Evolutionary conservation across 2,888 invertebrate species (phyloP).

Genomic region (Polylopha cassiicola): DNA sequence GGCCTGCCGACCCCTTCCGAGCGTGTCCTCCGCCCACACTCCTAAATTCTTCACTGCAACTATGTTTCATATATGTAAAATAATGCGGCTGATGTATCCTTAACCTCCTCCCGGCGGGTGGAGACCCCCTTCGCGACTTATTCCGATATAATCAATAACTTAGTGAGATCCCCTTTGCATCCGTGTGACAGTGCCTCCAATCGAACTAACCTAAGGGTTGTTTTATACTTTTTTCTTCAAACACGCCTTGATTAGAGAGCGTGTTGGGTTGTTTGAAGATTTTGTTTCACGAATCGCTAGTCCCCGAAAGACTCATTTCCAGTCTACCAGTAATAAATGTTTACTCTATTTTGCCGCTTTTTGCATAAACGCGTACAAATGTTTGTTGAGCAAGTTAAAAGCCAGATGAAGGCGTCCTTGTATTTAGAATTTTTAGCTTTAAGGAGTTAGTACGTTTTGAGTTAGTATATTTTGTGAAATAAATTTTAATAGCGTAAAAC

Average conservation of each 20-base stretch:
- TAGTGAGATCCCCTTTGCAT: slow-evolving; percentile 77
- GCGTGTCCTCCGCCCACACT: slow-evolving; percentile 33
- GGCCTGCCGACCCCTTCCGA: slow-evolving; percentile 15
- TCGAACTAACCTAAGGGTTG: slow-evolving; percentile 60
- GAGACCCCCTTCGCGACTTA: slow-evolving; percentile 64
- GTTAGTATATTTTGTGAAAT: too few species aligned
- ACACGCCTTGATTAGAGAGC: slow-evolving; percentile 71
- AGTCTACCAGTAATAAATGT: slow-evolving; percentile 50
- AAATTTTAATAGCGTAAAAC: too few species aligned
- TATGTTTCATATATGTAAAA: slow-evolving; percentile 76
- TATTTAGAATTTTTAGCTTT: too few species aligned
- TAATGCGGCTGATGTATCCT: slow-evolving; percentile 74
- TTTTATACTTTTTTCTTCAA: slow-evolving; percentile 68
- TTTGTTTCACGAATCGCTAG: slow-evolving; percentile 57
- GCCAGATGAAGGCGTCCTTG: too few species aligned
- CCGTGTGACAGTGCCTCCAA: slow-evolving; percentile 74
- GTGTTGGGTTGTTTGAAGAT: slow-evolving; percentile 60
- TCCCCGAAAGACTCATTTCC: slow-evolving; percentile 47
- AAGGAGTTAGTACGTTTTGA: too few species aligned
- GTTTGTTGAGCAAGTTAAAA: slow-evolving; percentile 28
- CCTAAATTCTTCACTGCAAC: slow-evolving; percentile 65
- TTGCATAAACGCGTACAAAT: slow-evolving; percentile 46
- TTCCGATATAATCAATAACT: slow-evolving; percentile 79
- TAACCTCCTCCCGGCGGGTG: slow-evolving; percentile 49
- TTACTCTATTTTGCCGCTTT: slow-evolving; percentile 39